These are phyloP conservation scores for Bemisia tabaci DNA, from an alignment of 1,140 invertebrate genomes.

Conservation along the genomic window DNA sequence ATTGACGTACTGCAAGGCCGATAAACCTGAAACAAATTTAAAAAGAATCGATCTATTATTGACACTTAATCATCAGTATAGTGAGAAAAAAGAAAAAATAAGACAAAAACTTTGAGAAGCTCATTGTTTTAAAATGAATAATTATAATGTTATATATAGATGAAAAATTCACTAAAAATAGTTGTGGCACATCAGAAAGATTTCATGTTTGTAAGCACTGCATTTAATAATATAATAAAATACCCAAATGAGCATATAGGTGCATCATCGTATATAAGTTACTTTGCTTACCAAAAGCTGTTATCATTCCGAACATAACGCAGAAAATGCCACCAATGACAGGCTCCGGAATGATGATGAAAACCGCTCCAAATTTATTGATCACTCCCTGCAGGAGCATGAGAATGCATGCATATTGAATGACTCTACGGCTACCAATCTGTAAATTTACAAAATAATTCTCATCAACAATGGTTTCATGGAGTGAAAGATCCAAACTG, in stretches of 20 bases:
- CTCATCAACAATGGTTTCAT: too few species aligned
- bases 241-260: too few species aligned
- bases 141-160: too few species aligned
- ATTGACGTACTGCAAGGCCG: constrained; percentile 67
- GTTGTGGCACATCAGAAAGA: too few species aligned
- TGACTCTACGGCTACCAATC: constrained; percentile 74
- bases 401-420: constrained; percentile 60
- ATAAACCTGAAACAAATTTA: constrained; percentile 41
- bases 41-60: not conserved
- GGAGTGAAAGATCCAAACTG: too few species aligned
- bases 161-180: too few species aligned
- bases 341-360: constrained; percentile 77
- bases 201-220: too few species aligned
- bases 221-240: too few species aligned
- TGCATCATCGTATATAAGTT: too few species aligned
- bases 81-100: not conserved
- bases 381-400: constrained; percentile 69
- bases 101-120: not conserved
- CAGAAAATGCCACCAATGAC: constrained; percentile 79
- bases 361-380: constrained; percentile 69
- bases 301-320: constrained; percentile 76
- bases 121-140: too few species aligned
- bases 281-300: constrained; percentile 58
- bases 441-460: constrained; percentile 26
- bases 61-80: constrained; percentile 3